Evolutionary conservation across 2,113 vertebrate genomes (phyloP).

Genomic region (Cettia cetti): DNA sequence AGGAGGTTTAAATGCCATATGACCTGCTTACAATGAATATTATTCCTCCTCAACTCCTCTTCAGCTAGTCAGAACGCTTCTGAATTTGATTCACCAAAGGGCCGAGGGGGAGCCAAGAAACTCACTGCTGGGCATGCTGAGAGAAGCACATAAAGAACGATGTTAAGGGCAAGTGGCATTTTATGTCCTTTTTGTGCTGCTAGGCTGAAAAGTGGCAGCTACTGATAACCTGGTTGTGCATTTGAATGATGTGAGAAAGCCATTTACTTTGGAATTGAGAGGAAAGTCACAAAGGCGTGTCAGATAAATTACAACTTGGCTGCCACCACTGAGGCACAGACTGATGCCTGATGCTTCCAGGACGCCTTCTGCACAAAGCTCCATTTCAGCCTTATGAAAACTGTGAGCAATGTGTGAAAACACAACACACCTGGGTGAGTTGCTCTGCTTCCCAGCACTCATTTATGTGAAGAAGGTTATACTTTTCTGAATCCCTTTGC

Average conservation of each 20-base stretch:
- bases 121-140: not conserved
- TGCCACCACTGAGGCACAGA: not conserved
- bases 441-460: not conserved
- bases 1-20: not conserved
- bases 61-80: not conserved
- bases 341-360: not conserved
- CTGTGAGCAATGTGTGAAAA: fast-evolving
- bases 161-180: not conserved
- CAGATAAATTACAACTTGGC: not conserved
- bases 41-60: not conserved
- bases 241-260: not conserved
- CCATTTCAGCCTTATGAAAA: not conserved
- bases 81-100: not conserved
- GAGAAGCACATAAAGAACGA: not conserved
- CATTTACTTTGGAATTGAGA: not conserved
- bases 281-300: not conserved
- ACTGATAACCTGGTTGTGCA: not conserved
- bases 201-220: not conserved
- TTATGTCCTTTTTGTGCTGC: not conserved
- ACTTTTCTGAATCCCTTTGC: not conserved
- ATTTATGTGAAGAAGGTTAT: not conserved
- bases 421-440: not conserved
- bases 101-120: not conserved
- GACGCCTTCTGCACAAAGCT: not conserved
- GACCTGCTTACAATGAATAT: not conserved